Evolutionary conservation across 2,797 vertebrate species (phyloP), one percentile per base, ranked within the genome.

Genomic region (Typhlichthys subterraneus): DNA sequence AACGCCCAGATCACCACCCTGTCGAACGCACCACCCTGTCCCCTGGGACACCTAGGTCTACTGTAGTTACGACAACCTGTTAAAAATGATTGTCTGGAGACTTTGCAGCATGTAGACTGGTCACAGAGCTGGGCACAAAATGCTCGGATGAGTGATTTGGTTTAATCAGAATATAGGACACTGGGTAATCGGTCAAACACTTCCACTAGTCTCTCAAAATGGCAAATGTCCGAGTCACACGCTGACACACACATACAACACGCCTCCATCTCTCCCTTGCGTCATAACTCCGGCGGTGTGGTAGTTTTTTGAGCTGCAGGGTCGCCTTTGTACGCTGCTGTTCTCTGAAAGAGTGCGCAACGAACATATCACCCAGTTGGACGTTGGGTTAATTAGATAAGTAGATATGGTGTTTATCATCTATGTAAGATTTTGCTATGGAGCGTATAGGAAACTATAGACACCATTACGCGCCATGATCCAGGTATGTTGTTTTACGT

Each of bases 21-120:
- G 65, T 81, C 77, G 75, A 78, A 73, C 62, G 57, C 66, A 67
- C 81, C 89, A 82, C 83, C 89, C 85, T 54, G 65, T 81, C 88
- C 80, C 79, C 45, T 1, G 77, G 65, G 86, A 56, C 54, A 45
- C 13, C 64, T 46, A 29, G 23, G 31, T 49, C 9, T 29, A 29
- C 23, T 29, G 23, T 29, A 23, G 23, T 23, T 23, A 29, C 23
- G 23, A 29, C 23, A 29, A 29, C 23, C 23, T 29, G 23, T 29
- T 29, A 29, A 29, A 29, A 29, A 29, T 29, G 33, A 6, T 38
- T 38, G 33, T 38, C 7, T 38, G 7, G 33, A 9, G 8, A 38
- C 33, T 38, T 38, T 38, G 8, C 33, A 38, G 5, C 33, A 38
- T 38, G 33, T 3, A 38, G 33, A 38, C 33, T 29, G 8, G 7